Conservation (phyloP, 2,113 vertebrate genomes). For the Pseudonaja textilis region DNA sequence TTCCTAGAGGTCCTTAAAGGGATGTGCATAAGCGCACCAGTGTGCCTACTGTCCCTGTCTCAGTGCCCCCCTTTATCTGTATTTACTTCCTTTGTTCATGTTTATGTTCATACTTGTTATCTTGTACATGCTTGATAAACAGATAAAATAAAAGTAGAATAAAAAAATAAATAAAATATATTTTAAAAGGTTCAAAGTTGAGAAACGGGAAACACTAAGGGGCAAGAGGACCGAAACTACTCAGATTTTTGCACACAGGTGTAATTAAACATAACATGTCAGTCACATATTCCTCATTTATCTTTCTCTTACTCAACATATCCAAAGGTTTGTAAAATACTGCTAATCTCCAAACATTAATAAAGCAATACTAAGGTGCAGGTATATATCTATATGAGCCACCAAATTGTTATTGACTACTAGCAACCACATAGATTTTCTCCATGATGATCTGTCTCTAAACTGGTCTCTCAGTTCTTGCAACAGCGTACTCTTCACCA, state of each 20-base stretch:
- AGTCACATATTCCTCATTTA: neutral
- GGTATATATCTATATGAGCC: neutral
- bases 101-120: too few relatives aligned
- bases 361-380: neutral
- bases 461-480: neutral
- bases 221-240: neutral
- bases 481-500: neutral
- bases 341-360: neutral
- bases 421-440: neutral
- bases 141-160: too few relatives aligned
- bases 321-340: neutral
- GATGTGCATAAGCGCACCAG: too few relatives aligned
- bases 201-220: neutral
- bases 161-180: neutral
- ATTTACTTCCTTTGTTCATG: too few relatives aligned
- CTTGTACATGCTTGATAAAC: too few relatives aligned
- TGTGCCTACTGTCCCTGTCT: too few relatives aligned
- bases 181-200: neutral
- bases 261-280: neutral
- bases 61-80: too few relatives aligned
- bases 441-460: neutral
- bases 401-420: neutral
- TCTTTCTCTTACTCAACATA: neutral
- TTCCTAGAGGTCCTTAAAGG: too few relatives aligned
- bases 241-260: neutral